Conservation (phyloP, 2,113 vertebrate species). For the Neodon shergylaensis region DNA sequence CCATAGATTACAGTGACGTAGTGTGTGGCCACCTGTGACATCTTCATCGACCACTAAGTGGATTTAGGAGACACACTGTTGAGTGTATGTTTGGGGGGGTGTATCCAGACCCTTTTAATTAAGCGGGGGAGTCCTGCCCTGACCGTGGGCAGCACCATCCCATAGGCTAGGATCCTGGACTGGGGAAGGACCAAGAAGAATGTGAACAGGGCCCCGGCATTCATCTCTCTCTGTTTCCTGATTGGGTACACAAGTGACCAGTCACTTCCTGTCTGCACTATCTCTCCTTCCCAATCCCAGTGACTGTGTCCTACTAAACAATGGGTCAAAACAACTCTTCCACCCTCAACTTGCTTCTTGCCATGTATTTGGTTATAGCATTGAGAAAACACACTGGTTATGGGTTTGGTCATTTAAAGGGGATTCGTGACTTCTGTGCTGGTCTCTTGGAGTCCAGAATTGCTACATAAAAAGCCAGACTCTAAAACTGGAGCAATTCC, state of each 20-base stretch:
- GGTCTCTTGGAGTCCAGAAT: neutral
- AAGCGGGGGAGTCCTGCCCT: neutral
- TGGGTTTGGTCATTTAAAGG: neutral
- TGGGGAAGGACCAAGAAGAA: too few relatives aligned
- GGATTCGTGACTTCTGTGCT: neutral
- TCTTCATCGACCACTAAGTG: neutral
- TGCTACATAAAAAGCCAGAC: neutral
- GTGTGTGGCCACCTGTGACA: neutral
- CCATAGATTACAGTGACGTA: too few relatives aligned
- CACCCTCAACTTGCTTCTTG: neutral
- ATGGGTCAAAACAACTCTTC: neutral
- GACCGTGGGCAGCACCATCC: neutral
- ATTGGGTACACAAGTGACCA: too few relatives aligned
- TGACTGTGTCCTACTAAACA: too few relatives aligned
- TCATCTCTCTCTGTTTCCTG: neutral
- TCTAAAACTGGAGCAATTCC: neutral
- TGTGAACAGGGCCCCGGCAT: too few relatives aligned
- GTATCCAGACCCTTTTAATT: neutral
- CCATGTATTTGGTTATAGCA: neutral
- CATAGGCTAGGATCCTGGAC: neutral
- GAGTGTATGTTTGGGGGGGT: neutral
- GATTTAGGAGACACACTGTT: neutral
- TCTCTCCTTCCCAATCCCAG: neutral
- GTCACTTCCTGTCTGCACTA: neutral
- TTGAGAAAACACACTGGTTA: neutral